Evolutionary conservation across 2,888 invertebrate species (phyloP), one percentile per base, ranked within the genome.

Genomic region (Tenthredo mesomela): DNA sequence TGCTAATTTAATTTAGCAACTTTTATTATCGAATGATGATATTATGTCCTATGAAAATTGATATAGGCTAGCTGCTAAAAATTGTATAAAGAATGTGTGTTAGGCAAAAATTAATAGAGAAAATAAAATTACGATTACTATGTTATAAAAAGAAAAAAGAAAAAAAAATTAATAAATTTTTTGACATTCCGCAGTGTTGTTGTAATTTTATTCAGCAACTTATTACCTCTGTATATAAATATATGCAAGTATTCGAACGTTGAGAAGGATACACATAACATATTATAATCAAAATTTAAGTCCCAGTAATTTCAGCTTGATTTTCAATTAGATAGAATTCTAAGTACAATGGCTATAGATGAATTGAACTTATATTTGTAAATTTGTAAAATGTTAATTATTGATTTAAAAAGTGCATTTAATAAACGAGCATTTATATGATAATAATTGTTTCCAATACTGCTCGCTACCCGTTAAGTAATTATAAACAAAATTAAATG

Each of bases 161-260:
- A 25, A 33, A 33, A 33, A 33, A 33, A 33, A 18, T 65, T 33
- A 82, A 82, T 47, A 37, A 21, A 82, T 47, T 70, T 82, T 67
- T 67, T 29, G 82, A 82, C 82, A 82, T 67, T 82, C 67, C 67
- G 21, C 82, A 82, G 67, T 82, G 47, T 70, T 47, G 43, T 67
- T 37, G 67, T 82, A 50, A 82, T 67, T 82, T 67, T 67, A 43
- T 61, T 65, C 61, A 61, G 29, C 80, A 80, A 40, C 65, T 80
- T 80, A n/a, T 67, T 40, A 40, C 80, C 37, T 80, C 7, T 58
- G 21, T 58, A 21, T 25, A 29, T 25, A 47, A 0, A 67, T 18
- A 61, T 12, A 61, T 18, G 33, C 33, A 54, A 54, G 25, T 80
- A 58, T 37, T 58, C 25, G 21, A 75, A 47, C 47, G 25, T 47